Evolutionary conservation across 2,797 vertebrate species (phyloP).

Genomic region (Hephaestus fuliginosus): DNA sequence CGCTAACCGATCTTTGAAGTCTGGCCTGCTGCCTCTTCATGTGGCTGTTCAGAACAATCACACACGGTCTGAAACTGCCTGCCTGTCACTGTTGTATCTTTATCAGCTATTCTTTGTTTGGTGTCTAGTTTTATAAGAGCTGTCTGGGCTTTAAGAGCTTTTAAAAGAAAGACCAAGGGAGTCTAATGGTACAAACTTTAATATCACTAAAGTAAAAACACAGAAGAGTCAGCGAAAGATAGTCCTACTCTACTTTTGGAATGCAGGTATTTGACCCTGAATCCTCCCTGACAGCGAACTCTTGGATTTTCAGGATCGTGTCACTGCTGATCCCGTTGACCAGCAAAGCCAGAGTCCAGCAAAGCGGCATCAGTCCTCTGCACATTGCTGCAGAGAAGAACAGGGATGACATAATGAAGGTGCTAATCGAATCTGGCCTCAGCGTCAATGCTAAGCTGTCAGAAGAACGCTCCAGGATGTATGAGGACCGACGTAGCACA

Average conservation of each 20-base stretch:
- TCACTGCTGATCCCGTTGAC: slow-evolving; percentile 89
- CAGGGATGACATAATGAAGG: slow-evolving; percentile 87
- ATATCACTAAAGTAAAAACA: background rate
- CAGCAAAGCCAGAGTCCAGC: slow-evolving; percentile 84
- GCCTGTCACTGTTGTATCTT: background rate
- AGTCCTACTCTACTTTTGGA: background rate
- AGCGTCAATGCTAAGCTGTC: slow-evolving; percentile 89
- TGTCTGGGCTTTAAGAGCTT: background rate
- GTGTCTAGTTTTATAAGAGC: background rate
- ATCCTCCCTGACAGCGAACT: background rate
- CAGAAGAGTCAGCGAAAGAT: background rate
- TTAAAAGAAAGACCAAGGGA: background rate
- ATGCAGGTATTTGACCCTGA: background rate
- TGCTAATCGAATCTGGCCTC: slow-evolving; percentile 88
- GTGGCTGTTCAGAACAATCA: slow-evolving; percentile 84
- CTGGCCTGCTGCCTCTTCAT: slow-evolving; percentile 89
- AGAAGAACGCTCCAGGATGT: slow-evolving; percentile 85
- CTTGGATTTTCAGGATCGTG: slow-evolving; percentile 46
- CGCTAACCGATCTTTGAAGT: slow-evolving; percentile 88
- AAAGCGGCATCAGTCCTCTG: slow-evolving; percentile 91
- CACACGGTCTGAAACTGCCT: slow-evolving; percentile 27
- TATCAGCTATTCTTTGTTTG: background rate
- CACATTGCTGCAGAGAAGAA: slow-evolving; percentile 91
- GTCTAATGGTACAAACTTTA: background rate
- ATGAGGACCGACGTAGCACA: slow-evolving; percentile 90